Evolutionary conservation across 2,113 vertebrate species (phyloP).

Genomic region (Lampris megalopsis): DNA sequence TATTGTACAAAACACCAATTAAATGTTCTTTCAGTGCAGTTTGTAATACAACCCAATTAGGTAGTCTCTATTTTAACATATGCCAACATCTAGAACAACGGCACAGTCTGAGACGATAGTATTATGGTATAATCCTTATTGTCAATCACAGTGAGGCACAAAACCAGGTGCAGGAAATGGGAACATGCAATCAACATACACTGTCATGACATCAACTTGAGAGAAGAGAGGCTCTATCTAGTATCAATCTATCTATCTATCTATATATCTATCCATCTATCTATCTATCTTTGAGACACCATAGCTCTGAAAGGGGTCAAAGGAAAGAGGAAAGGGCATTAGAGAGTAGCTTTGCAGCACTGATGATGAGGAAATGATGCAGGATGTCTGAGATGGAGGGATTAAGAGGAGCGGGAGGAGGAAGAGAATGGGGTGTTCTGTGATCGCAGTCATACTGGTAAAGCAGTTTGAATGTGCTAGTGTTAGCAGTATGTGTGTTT

Average conservation of each 20-base stretch:
- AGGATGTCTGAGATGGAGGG: conserved; percentile 12
- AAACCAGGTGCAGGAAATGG: not conserved
- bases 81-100: conserved; percentile 8
- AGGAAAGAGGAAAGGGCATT: conserved; percentile 16
- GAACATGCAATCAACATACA: not conserved
- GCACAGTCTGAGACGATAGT: not conserved
- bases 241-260: not conserved
- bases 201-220: not conserved
- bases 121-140: not conserved
- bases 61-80: conserved; percentile 9
- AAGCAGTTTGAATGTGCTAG: conserved; percentile 9
- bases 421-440: not conserved
- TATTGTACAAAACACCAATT: conserved; percentile 47
- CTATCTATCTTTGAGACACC: conserved; percentile 3
- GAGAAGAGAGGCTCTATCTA: not conserved
- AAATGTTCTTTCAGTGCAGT: conserved; percentile 33
- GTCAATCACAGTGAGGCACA: not conserved
- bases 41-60: conserved; percentile 29
- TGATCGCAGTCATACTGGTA: conserved; percentile 37
- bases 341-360: too few relatives aligned
- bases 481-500: conserved; percentile 23
- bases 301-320: not conserved
- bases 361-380: not conserved
- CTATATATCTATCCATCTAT: not conserved
- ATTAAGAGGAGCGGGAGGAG: not conserved